Evolutionary conservation across 53 echinoderm and acorn worm species (phyloP), one percentile per base, ranked within the genome.

Genomic region (Mesocentrotus franciscanus): DNA sequence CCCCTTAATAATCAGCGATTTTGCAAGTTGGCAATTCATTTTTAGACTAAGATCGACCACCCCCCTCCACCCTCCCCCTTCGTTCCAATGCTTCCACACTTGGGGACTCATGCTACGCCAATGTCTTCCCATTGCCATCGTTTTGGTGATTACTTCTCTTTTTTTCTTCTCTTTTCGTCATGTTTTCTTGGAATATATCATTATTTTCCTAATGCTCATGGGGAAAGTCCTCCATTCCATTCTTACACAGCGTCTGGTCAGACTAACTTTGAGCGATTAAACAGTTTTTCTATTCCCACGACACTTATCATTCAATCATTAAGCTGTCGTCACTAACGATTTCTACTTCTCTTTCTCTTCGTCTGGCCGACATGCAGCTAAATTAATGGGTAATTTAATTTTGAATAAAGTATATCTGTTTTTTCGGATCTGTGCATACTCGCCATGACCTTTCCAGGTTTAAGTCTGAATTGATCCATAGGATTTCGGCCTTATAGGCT

Each of bases 341-440:
- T 49, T 42, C 36, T 55, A 14, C 24, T 84, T 14, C 27, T n/a
- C n/a, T n/a, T 12, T 75, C 27, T 11, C 84, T 2, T 84, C 49
- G 84, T 84, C 84, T 84, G 9, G 84, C 10, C 24, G 39, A 75
- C n/a, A 9, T 75, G 0, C 27, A 30, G 22, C 75, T 30, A 75
- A 84, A 55, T 49, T 9, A 84, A 49, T 84, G 84, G 55, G 42
- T 87, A 87, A 87, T 87, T 87, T 58, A 57, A 87, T 87, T 87
- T 26, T 56, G 87, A 87, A n/a, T 57, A 57, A 57, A 10, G n/a
- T 0, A 20, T 10, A 58, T 29, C 59, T 59, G 15, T 27, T 11
- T 87, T 56, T 27, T 87, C 9, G 27, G 9, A 58, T 57, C 16
- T 29, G 87, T 87, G 24, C 56, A 27, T 8, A 56, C n/a, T 87